phyloP scores from a whole-genome alignment of 2,113 vertebrate genomes.

The Lycaon pictus region DNA sequence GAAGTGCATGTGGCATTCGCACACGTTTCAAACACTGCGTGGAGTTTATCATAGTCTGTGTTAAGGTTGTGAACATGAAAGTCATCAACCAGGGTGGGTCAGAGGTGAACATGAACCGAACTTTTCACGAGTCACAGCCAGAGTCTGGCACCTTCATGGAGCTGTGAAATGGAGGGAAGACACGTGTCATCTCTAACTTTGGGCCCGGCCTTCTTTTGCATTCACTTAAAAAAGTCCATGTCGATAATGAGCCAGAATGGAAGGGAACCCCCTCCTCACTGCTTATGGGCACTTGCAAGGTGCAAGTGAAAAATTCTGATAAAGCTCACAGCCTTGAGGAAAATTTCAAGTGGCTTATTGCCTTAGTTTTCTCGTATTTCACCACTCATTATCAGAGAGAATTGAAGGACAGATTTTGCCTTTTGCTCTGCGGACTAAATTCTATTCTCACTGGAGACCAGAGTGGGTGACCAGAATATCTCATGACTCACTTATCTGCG shows the following conservation, averaged over 20 bases:
- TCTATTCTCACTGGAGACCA: constrained; percentile 27
- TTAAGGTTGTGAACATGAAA: neutral
- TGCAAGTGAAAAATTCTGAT: constrained; percentile 69
- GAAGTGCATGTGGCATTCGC: neutral
- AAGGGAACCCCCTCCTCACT: neutral
- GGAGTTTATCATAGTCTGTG: neutral
- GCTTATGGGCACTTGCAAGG: neutral
- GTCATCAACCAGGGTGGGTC: neutral
- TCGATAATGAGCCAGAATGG: constrained; percentile 10
- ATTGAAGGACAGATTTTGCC: constrained; percentile 65
- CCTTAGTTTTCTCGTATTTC: constrained; percentile 55
- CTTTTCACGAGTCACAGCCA: neutral
- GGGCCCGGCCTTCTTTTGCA: neutral
- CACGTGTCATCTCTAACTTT: neutral
- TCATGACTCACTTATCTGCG: neutral
- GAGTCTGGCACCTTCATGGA: neutral
- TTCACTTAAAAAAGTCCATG: constrained; percentile 39
- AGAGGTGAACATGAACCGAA: constrained; percentile 38
- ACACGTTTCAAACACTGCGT: neutral
- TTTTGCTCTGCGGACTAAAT: constrained; percentile 45
- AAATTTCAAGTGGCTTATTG: constrained; percentile 64
- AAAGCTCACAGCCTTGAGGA: constrained; percentile 66
- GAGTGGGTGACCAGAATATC: neutral
- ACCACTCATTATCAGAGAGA: neutral
- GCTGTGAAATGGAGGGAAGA: neutral